phyloP scores from a whole-genome alignment of 1,140 invertebrate species.

The Hylaeus anthracinus region DNA sequence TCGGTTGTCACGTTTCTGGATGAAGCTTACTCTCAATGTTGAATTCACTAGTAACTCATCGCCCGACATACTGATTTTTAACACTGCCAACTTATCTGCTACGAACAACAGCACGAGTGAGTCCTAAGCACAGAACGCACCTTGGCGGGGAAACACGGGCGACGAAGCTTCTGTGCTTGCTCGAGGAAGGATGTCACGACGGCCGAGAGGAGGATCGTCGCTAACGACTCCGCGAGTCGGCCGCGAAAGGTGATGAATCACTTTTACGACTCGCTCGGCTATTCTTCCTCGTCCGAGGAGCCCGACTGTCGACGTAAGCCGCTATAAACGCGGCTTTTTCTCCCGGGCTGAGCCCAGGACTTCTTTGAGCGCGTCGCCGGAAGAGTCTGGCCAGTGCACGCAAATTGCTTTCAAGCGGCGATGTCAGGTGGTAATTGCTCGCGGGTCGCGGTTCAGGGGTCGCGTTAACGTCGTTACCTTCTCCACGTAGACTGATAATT shows the following conservation, averaged over 20 bases:
- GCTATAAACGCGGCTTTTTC: slow-evolving; percentile 49
- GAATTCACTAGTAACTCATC: too few species aligned
- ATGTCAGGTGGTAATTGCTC: slow-evolving; percentile 63
- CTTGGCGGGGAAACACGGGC: slow-evolving; percentile 11
- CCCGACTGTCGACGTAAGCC: slow-evolving; percentile 45
- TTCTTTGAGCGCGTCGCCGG: slow-evolving; percentile 37
- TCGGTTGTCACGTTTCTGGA: too few species aligned
- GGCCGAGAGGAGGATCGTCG: slow-evolving; percentile 48
- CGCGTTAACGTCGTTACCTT: slow-evolving; percentile 56
- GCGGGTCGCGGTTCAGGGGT: slow-evolving; percentile 55
- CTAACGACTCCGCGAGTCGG: slow-evolving; percentile 53
- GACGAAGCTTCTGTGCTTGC: slow-evolving; percentile 48
- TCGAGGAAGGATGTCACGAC: slow-evolving; percentile 50
- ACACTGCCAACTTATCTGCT: too few species aligned
- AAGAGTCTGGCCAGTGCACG: slow-evolving; percentile 45
- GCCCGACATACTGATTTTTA: too few species aligned
- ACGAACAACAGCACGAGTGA: too few species aligned
- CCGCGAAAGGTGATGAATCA: slow-evolving; percentile 59
- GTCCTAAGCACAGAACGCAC: too few species aligned
- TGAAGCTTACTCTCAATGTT: too few species aligned
- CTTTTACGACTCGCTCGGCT: slow-evolving; percentile 56
- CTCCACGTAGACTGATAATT: slow-evolving; percentile 48
- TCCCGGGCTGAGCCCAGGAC: neutral
- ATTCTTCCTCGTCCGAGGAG: slow-evolving; percentile 33
- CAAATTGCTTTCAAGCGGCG: slow-evolving; percentile 61